phyloP scores from a whole-genome alignment of 2,888 invertebrate genomes.

The Lucinisca nassula region DNA sequence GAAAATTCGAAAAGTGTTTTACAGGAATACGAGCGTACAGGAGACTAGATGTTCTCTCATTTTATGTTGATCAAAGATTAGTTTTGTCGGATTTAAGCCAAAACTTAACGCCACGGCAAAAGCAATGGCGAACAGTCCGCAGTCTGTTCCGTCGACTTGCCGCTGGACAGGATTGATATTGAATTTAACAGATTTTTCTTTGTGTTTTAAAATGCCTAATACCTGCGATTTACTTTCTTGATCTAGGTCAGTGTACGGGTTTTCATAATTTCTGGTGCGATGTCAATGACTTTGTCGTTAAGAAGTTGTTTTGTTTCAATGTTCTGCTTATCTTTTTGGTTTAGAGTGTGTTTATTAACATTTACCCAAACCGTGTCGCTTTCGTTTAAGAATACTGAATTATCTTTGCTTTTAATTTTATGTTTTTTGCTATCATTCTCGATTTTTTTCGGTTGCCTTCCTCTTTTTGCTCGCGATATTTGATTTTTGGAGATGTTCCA shows the following conservation, averaged over 20 bases:
- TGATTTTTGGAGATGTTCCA: conserved; percentile 7
- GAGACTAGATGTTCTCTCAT: conserved; percentile 2
- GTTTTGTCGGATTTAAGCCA: background rate
- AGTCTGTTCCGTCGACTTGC: background rate
- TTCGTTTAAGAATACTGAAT: background rate
- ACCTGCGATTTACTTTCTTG: background rate
- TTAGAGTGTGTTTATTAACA: background rate
- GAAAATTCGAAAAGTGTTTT: background rate
- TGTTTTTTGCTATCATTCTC: background rate
- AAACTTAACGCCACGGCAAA: conserved; percentile 6
- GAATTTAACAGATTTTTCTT: background rate
- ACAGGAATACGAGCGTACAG: too few relatives aligned
- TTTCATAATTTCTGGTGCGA: conserved; percentile 1
- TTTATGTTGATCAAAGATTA: background rate
- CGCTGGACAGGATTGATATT: background rate
- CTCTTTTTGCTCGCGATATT: background rate
- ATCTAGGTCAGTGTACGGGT: background rate
- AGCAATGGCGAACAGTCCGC: conserved; percentile 6
- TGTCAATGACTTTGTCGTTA: background rate
- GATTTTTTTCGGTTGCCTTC: background rate
- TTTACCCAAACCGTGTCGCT: background rate
- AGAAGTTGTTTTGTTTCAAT: background rate
- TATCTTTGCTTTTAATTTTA: background rate
- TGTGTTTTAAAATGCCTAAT: background rate
- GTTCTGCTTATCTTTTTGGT: background rate